Conservation (phyloP, 2,888 invertebrate genomes). For the Germaria angustata region DNA sequence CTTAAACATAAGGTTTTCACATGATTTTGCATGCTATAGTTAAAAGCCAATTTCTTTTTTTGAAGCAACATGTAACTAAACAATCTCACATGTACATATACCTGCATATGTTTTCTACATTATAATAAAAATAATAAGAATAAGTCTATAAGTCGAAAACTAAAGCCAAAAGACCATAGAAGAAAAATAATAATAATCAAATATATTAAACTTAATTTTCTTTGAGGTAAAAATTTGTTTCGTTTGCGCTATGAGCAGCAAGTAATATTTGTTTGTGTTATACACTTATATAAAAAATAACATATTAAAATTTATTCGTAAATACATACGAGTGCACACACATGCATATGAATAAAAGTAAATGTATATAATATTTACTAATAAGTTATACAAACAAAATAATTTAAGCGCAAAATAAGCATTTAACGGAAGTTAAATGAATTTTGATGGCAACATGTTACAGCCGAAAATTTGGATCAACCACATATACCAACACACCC, state of each 20-base stretch:
- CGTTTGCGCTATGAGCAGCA: neutral
- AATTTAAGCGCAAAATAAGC: constrained; percentile 66
- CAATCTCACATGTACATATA: too few relatives aligned
- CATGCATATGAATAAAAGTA: neutral
- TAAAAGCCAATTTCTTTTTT: too few relatives aligned
- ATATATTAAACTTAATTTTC: neutral
- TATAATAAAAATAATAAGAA: too few relatives aligned
- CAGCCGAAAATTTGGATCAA: constrained; percentile 10
- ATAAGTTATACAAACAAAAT: constrained; percentile 66
- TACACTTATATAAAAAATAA: neutral
- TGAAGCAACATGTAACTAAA: too few relatives aligned
- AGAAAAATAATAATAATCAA: neutral
- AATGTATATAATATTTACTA: constrained; percentile 46
- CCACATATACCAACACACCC: neutral
- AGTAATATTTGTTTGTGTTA: neutral
- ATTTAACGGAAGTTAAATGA: constrained; percentile 67
- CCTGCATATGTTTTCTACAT: too few relatives aligned
- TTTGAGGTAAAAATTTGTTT: neutral
- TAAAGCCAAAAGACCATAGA: neutral
- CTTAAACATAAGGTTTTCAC: too few relatives aligned
- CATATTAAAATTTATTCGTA: neutral
- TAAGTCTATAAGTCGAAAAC: neutral
- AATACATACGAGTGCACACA: neutral
- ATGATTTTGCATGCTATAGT: too few relatives aligned
- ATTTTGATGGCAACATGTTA: constrained; percentile 64